Conservation (phyloP, 2,888 invertebrate species). For the Atherix ibis region DNA sequence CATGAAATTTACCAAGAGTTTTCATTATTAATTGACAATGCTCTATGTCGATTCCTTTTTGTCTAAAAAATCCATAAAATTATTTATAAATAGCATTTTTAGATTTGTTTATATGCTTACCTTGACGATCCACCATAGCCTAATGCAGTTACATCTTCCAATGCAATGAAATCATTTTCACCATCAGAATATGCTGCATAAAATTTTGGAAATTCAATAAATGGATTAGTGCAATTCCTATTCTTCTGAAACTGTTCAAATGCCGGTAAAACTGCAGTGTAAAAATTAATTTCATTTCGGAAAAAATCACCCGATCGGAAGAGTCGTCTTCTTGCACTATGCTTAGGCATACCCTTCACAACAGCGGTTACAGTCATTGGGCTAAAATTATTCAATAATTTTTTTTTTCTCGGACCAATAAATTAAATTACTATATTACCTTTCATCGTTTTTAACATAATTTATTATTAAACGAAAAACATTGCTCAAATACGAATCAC, state of each 20-base stretch:
- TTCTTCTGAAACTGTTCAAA: conserved; percentile 23
- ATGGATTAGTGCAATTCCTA: conserved; percentile 32
- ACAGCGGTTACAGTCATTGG: no score
- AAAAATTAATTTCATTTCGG: conserved; percentile 52
- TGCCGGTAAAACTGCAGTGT: conserved; percentile 30
- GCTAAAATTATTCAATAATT: no score
- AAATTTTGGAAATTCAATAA: conserved; percentile 35
- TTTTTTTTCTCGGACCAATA: conserved; percentile 2
- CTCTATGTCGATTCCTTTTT: conserved; percentile 36
- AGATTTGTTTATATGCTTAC: conserved; percentile 16
- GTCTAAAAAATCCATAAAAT: conserved; percentile 22
- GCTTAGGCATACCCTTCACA: conserved; percentile 50
- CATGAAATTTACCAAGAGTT: conserved; percentile 42
- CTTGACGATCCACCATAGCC: conserved; percentile 33
- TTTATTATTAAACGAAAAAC: conserved; percentile 42
- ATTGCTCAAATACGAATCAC: conserved; percentile 54
- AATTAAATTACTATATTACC: conserved; percentile 11
- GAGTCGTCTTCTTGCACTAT: conserved; percentile 43
- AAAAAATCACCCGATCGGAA: conserved; percentile 52
- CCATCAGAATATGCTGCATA: conserved; percentile 37
- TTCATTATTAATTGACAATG: conserved; percentile 37
- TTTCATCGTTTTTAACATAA: conserved; percentile 22
- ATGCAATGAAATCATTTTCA: conserved; percentile 37
- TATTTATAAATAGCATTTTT: background rate
- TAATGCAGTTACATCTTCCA: conserved; percentile 38